These are phyloP conservation scores for Eriosoma lanigerum DNA, from an alignment of 1,140 invertebrate species.

Conservation along the genomic window DNA sequence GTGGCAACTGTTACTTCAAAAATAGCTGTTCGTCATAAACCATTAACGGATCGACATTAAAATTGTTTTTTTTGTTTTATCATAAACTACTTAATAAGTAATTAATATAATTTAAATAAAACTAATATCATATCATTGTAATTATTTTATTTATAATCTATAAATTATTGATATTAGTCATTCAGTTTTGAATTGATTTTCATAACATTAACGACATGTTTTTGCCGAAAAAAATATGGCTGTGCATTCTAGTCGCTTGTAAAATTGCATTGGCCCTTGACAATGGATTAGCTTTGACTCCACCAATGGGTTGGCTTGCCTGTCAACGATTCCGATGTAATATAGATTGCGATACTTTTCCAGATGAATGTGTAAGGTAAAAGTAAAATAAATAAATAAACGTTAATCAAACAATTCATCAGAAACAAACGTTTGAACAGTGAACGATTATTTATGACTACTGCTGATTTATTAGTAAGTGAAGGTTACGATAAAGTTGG, in stretches of 20 bases:
- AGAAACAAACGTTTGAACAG: constrained; percentile 56
- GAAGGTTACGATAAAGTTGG: constrained; percentile 64
- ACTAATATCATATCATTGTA: no score
- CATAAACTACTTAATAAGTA: not conserved
- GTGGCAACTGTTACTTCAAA: not conserved
- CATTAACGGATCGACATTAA: not conserved
- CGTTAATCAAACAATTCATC: no score
- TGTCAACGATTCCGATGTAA: constrained; percentile 75
- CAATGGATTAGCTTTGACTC: constrained; percentile 65
- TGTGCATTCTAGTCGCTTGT: not conserved
- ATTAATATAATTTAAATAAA: no score
- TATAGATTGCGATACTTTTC: constrained; percentile 68
- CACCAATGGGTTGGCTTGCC: constrained; percentile 78
- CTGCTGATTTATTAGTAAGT: constrained; percentile 63
- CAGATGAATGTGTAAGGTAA: constrained; percentile 70
- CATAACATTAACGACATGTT: not conserved
- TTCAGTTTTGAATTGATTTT: not conserved
- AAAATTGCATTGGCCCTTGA: constrained; percentile 57
- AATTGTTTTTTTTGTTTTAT: no score
- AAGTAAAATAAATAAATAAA: not conserved
- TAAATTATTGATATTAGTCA: no score
- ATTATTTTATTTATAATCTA: no score
- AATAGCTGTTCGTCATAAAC: not conserved
- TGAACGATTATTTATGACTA: constrained; percentile 63
- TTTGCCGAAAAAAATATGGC: not conserved